Conservation (phyloP, 2,888 invertebrate species). For the Rotaria sp. region DNA sequence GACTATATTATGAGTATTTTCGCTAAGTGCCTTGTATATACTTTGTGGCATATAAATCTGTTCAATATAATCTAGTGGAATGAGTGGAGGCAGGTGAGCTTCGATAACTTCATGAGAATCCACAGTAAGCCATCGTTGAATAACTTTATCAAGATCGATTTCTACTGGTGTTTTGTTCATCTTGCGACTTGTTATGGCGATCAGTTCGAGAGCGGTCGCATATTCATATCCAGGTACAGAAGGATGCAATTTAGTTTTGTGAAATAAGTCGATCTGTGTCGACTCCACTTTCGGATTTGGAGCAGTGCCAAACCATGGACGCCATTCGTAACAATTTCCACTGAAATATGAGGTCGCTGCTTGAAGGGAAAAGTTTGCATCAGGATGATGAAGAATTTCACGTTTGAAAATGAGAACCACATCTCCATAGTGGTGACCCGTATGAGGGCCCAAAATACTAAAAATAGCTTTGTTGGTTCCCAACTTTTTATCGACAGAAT, state of each 20-base stretch:
- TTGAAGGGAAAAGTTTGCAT: neutral
- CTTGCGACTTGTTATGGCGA: neutral
- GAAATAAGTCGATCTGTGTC: neutral
- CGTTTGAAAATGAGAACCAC: neutral
- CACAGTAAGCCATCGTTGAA: neutral
- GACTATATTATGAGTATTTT: neutral
- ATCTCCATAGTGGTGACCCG: neutral
- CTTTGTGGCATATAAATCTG: neutral
- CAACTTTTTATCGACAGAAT: neutral
- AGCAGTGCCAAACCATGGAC: neutral
- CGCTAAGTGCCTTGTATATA: neutral
- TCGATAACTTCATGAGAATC: neutral
- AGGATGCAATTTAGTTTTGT: neutral
- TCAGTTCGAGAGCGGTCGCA: neutral
- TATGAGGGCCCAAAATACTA: neutral
- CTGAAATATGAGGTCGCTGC: neutral
- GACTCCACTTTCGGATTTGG: neutral
- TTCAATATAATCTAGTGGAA: slow-evolving; percentile 13
- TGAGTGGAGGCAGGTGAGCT: neutral
- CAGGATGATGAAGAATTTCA: slow-evolving; percentile 13
- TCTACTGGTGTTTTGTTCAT: neutral
- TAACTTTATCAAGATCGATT: neutral
- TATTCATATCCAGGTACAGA: neutral
- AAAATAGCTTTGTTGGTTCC: neutral
- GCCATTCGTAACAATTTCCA: neutral